Conservation (phyloP, 2,797 vertebrate species). For the Chrosomus eos region DNA sequence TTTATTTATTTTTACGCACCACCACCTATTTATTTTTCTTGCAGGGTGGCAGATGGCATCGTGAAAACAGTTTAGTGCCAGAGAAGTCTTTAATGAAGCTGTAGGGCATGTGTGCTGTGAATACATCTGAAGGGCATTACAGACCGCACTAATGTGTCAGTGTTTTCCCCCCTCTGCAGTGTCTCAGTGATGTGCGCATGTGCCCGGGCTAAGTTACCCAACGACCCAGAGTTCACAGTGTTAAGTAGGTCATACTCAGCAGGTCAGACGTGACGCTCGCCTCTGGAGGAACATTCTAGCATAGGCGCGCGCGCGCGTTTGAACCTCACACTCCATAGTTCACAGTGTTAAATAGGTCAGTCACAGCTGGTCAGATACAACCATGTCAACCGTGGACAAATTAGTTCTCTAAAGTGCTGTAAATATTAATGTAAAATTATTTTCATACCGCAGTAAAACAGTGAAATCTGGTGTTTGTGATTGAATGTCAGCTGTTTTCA, state of each 20-base stretch:
- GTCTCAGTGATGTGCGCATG: slow-evolving; percentile 7
- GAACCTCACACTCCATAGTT: slow-evolving; percentile 34
- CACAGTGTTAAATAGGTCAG: slow-evolving; percentile 53
- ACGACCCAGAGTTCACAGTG: slow-evolving; percentile 29
- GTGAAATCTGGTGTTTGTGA: neutral
- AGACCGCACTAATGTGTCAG: neutral
- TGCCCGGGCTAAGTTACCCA: neutral
- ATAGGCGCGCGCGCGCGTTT: neutral
- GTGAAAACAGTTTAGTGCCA: neutral
- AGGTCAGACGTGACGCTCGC: slow-evolving; percentile 32
- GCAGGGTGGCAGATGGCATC: neutral
- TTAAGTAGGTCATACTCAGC: slow-evolving; percentile 45
- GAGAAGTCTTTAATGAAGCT: neutral
- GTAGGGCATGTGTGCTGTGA: neutral
- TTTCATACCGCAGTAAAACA: neutral
- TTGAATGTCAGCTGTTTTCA: neutral
- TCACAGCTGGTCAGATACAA: slow-evolving; percentile 40
- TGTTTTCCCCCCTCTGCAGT: neutral
- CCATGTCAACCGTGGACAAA: neutral
- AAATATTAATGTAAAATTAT: neutral
- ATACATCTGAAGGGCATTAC: neutral
- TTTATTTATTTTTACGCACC: too few relatives aligned
- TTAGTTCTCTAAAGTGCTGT: neutral
- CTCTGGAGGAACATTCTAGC: slow-evolving; percentile 7
- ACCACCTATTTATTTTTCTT: neutral